These are phyloP conservation scores for Zaprionus obscuricornis DNA, from an alignment of 2,888 invertebrate species.

Conservation along the genomic window DNA sequence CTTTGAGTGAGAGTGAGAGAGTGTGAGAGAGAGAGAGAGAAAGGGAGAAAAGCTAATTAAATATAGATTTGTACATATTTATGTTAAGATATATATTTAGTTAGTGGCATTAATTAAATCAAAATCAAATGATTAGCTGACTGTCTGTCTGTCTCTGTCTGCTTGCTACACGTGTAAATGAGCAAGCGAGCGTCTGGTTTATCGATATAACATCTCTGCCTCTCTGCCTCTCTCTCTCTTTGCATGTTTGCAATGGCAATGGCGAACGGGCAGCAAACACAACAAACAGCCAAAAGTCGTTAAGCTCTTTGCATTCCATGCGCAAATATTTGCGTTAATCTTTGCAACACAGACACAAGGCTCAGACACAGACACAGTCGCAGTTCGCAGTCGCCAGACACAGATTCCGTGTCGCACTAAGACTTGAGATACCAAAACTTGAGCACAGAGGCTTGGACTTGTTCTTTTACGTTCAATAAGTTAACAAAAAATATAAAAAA, in stretches of 20 bases:
- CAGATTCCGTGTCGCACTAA: too few species aligned
- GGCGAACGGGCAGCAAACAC: constrained; percentile 37
- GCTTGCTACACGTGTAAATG: constrained; percentile 52
- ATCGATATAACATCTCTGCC: constrained; percentile 22
- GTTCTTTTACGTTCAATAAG: too few species aligned
- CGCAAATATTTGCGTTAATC: constrained; percentile 61
- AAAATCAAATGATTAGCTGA: constrained; percentile 64
- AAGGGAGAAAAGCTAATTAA: constrained; percentile 54
- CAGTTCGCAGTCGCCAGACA: too few species aligned
- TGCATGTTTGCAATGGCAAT: neutral
- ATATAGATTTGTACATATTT: constrained; percentile 15
- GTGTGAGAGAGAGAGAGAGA: neutral
- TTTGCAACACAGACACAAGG: constrained; percentile 27
- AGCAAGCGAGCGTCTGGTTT: constrained; percentile 28
- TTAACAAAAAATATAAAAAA: too few species aligned
- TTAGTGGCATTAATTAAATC: constrained; percentile 66
- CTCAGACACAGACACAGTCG: too few species aligned
- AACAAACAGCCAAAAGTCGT: constrained; percentile 49
- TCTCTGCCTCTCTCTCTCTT: neutral
- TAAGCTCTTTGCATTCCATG: constrained; percentile 49
- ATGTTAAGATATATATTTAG: constrained; percentile 14
- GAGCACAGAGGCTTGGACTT: too few species aligned
- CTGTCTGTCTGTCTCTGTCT: constrained; percentile 43
- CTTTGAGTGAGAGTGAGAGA: too few species aligned
- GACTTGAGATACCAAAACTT: too few species aligned